A percentile compares a stretch with the other conserved stretches of the same genome.
Evolutionary conservation across 2,888 invertebrate genomes (phyloP).

Genomic region (Trissolcus brochymenae): DNA sequence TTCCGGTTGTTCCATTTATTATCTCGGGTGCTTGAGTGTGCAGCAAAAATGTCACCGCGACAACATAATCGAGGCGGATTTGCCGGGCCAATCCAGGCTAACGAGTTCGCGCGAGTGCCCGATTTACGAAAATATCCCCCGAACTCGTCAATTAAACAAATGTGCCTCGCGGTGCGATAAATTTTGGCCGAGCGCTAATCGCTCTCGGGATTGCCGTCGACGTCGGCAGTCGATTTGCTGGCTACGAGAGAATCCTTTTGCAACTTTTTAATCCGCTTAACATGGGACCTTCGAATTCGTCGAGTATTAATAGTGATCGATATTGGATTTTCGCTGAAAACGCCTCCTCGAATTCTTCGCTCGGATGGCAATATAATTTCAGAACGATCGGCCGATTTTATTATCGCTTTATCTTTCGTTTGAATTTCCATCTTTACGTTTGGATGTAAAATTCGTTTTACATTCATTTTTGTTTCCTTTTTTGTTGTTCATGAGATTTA

Average conservation of each 20-base stretch:
- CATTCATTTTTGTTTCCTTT: too few species aligned
- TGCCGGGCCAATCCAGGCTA: constrained; percentile 1
- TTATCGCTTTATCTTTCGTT: too few species aligned
- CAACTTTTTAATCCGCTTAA: constrained; percentile 50
- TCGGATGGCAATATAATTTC: neutral
- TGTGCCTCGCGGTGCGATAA: constrained; percentile 44
- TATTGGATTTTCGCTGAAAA: constrained; percentile 14
- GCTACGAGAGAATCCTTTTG: constrained; percentile 37
- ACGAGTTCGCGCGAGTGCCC: neutral
- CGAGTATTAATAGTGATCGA: constrained; percentile 44
- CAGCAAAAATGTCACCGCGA: constrained; percentile 10
- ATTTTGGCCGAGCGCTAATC: constrained; percentile 33
- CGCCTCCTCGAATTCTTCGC: constrained; percentile 4
- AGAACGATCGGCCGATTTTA: too few species aligned
- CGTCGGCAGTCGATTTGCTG: constrained; percentile 27
- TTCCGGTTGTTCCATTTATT: constrained; percentile 29
- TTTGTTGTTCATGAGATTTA: too few species aligned
- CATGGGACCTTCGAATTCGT: constrained; percentile 36
- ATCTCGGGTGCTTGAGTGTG: neutral
- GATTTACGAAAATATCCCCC: constrained; percentile 1
- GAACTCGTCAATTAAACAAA: constrained; percentile 30
- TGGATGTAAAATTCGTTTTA: too few species aligned
- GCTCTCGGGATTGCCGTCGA: constrained; percentile 18
- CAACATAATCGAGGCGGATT: constrained; percentile 3
- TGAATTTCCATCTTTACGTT: too few species aligned